phyloP scores from a whole-genome alignment of 2,113 vertebrate species.

The Azemiops feae region DNA sequence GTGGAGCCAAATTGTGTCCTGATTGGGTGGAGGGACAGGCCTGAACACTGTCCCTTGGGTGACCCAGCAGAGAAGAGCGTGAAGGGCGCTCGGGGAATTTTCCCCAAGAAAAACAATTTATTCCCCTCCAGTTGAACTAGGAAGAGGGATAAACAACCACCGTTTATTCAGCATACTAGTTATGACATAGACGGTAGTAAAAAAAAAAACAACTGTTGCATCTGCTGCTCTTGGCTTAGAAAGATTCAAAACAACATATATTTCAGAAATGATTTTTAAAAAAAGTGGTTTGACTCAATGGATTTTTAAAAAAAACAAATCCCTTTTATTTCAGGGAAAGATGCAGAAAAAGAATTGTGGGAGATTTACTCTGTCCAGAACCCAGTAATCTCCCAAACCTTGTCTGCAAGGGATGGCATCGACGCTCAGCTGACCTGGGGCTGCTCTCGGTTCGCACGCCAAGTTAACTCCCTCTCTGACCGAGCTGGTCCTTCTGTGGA shows the following conservation, averaged over 20 bases:
- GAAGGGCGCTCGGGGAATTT: not conserved
- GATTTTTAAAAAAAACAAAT: not conserved
- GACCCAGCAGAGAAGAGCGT: not conserved
- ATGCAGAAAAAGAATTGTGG: accelerated
- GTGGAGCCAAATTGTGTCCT: not conserved
- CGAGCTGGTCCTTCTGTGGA: not conserved
- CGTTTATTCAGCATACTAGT: not conserved
- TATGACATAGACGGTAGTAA: not conserved
- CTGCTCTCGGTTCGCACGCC: not conserved
- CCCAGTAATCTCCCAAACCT: accelerated
- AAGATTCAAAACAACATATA: not conserved
- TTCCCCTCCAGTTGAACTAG: not conserved
- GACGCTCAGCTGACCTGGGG: accelerated
- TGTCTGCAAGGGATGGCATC: not conserved
- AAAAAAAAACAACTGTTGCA: not conserved
- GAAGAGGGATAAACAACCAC: not conserved
- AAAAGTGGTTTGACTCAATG: not conserved
- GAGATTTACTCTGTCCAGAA: accelerated
- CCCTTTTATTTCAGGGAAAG: not conserved
- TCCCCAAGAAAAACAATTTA: not conserved
- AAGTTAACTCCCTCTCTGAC: not conserved
- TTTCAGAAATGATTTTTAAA: not conserved
- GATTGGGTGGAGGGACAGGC: not conserved
- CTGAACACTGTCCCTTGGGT: not conserved
- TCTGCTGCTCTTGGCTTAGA: not conserved